Percentiles rank a stretch among this genome's conserved stretches.
These are phyloP conservation scores for Hucho hucho DNA, from an alignment of 2,113 vertebrate species.

Conservation along the genomic window DNA sequence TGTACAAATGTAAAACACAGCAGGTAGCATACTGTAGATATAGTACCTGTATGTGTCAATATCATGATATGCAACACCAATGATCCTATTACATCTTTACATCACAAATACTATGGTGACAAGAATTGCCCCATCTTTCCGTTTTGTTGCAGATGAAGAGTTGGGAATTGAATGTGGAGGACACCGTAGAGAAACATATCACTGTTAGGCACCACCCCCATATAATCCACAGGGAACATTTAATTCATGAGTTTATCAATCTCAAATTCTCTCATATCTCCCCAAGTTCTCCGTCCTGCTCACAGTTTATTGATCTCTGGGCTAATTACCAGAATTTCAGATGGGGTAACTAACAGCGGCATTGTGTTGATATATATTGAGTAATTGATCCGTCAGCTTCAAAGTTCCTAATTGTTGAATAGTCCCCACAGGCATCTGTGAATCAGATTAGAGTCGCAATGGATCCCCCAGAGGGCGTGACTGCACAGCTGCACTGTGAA, in stretches of 20 bases:
- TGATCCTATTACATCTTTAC: too few species aligned
- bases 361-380: slow-evolving; percentile 34
- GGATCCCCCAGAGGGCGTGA: slow-evolving; percentile 43
- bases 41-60: too few species aligned
- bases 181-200: too few species aligned
- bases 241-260: neutral
- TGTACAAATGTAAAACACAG: too few species aligned
- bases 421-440: slow-evolving; percentile 34
- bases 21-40: too few species aligned
- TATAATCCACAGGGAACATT: neutral
- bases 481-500: slow-evolving; percentile 32
- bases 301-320: slow-evolving; percentile 20
- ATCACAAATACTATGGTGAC: too few species aligned
- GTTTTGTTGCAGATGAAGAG: too few species aligned
- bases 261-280: neutral
- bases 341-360: slow-evolving; percentile 42
- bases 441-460: slow-evolving; percentile 36
- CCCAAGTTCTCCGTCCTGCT: neutral
- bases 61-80: too few species aligned
- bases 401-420: slow-evolving; percentile 51
- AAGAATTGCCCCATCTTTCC: too few species aligned
- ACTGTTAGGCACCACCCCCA: neutral
- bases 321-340: slow-evolving; percentile 51
- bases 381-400: slow-evolving; percentile 38
- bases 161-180: too few species aligned